These are phyloP conservation scores for Drosophila orena DNA, from an alignment of 1,140 invertebrate species.

Conservation along the genomic window DNA sequence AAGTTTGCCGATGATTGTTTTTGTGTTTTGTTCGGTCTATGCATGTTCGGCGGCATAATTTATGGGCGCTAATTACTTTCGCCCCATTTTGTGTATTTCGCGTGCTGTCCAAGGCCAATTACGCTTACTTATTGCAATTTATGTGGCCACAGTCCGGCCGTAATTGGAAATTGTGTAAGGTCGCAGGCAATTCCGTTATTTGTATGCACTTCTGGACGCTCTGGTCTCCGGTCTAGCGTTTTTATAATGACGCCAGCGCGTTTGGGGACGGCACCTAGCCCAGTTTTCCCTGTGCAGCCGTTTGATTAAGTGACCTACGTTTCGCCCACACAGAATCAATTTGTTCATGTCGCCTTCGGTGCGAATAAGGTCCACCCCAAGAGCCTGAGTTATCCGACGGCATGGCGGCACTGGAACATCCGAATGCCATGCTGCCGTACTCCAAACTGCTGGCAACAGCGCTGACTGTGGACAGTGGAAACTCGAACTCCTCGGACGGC, in stretches of 20 bases:
- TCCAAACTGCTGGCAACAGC: slow-evolving; percentile 30
- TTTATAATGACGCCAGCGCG: slow-evolving; percentile 40
- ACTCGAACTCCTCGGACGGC: slow-evolving; percentile 5
- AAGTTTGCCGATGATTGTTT: slow-evolving; percentile 19
- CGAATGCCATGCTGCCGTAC: slow-evolving; percentile 13
- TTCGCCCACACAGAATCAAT: slow-evolving; percentile 28
- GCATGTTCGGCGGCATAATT: slow-evolving; percentile 45
- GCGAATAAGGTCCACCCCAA: slow-evolving; percentile 2
- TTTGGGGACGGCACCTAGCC: slow-evolving; percentile 14
- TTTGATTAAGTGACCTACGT: slow-evolving; percentile 38
- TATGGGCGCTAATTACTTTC: slow-evolving; percentile 49
- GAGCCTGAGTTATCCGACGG: slow-evolving; percentile 18
- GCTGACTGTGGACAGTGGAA: slow-evolving; percentile 3
- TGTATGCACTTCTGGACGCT: slow-evolving; percentile 44
- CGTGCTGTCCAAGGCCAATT: slow-evolving; percentile 50
- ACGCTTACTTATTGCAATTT: slow-evolving; percentile 55
- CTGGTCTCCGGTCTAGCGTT: not conserved
- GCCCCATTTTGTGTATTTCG: slow-evolving; percentile 31
- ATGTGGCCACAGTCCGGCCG: slow-evolving; percentile 49
- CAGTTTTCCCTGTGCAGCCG: slow-evolving; percentile 4
- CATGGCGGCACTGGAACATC: slow-evolving; percentile 15
- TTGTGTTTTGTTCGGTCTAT: slow-evolving; percentile 21
- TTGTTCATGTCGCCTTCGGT: slow-evolving; percentile 35
- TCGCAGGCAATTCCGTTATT: slow-evolving; percentile 46
- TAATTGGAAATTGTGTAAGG: slow-evolving; percentile 55